A percentile compares a stretch with the other conserved stretches of the same genome.
phyloP scores from a whole-genome alignment of 2,113 vertebrate genomes.

The Cephalopterus ornatus region DNA sequence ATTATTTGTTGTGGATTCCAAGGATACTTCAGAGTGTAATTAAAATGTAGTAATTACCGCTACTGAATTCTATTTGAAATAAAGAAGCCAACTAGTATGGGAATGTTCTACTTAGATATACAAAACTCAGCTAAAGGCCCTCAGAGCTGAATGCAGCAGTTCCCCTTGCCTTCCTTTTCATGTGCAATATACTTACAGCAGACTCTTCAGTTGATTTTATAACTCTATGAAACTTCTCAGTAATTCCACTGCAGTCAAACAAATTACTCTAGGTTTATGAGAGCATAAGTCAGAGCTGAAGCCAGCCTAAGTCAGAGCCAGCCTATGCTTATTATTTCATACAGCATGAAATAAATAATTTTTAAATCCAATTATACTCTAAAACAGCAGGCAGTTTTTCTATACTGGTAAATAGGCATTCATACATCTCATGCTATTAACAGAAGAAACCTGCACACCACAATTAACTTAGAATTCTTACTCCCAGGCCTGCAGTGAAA shows the following conservation, averaged over 20 bases:
- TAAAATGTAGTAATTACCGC: not conserved
- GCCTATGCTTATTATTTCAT: not conserved
- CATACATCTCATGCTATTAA: not conserved
- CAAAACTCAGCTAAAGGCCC: not conserved
- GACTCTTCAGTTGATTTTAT: not conserved
- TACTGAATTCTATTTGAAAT: not conserved
- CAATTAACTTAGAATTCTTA: not conserved
- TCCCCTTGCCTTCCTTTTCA: not conserved
- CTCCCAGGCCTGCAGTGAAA: not conserved
- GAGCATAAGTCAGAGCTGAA: not conserved
- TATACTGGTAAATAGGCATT: not conserved
- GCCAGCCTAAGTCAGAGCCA: not conserved
- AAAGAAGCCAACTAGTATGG: not conserved
- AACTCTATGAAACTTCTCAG: not conserved
- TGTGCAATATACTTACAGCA: not conserved
- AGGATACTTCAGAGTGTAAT: not conserved
- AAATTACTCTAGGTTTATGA: constrained; percentile 21
- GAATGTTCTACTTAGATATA: not conserved
- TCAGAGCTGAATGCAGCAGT: not conserved
- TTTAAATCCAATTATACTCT: not conserved
- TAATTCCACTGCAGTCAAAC: constrained; percentile 7
- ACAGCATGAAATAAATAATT: not conserved
- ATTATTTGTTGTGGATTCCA: not conserved
- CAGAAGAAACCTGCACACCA: not conserved
- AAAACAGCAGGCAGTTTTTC: not conserved